These are phyloP conservation scores for Isaurus tuberculatus DNA, from an alignment of 92 coral and sea anemone genomes.

Conservation along the genomic window DNA sequence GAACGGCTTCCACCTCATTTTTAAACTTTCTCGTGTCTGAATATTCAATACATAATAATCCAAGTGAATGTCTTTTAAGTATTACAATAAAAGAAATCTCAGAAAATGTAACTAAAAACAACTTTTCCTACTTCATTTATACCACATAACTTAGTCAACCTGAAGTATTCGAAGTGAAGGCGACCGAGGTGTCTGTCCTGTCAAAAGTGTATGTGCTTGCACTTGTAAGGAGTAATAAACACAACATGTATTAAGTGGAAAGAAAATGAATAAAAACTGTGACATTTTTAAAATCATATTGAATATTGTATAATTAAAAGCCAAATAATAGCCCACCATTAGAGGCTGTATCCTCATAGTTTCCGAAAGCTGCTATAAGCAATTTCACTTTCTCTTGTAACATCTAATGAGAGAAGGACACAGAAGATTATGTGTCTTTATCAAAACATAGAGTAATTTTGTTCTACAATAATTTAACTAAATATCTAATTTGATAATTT, in stretches of 20 bases:
- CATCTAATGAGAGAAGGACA: conserved; percentile 50
- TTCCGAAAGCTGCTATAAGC: conserved; percentile 74
- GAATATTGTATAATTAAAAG: background rate
- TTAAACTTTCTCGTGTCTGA: conserved; percentile 80
- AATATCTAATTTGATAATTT: too few species aligned
- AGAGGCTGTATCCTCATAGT: conserved; percentile 60
- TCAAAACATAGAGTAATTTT: background rate
- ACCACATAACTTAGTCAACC: too few species aligned
- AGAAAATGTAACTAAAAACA: too few species aligned
- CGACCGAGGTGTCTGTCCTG: too few species aligned
- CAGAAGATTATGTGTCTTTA: background rate
- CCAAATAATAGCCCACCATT: conserved; percentile 53
- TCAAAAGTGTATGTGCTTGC: too few species aligned
- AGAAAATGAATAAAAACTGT: background rate
- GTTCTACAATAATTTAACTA: too few species aligned
- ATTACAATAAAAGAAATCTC: background rate
- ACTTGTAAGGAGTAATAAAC: too few species aligned
- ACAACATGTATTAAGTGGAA: background rate
- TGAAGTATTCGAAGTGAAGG: too few species aligned
- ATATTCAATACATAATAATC: conserved; percentile 4
- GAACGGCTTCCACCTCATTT: conserved; percentile 80
- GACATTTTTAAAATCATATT: background rate
- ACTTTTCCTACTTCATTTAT: too few species aligned
- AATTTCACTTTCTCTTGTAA: conserved; percentile 83
- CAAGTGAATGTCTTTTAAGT: background rate